Evolutionary conservation across 2,888 invertebrate species (phyloP).

Genomic region (Drosophila pseudotalamancana): DNA sequence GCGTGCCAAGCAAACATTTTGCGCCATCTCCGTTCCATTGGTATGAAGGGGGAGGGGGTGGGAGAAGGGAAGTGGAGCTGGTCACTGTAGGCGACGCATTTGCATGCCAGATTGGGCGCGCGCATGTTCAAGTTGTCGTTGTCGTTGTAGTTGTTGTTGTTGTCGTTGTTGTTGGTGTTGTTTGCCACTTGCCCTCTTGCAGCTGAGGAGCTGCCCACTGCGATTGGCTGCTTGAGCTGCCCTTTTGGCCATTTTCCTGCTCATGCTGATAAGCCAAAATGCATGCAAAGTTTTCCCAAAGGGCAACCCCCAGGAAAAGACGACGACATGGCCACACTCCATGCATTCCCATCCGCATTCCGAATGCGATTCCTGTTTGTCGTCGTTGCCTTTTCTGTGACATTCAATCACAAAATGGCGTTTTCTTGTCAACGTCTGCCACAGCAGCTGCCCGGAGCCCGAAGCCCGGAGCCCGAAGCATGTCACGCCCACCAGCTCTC

Average conservation of each 20-base stretch:
- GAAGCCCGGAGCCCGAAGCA: constrained; percentile 48
- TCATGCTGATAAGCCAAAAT: constrained; percentile 77
- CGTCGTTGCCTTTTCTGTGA: constrained; percentile 64
- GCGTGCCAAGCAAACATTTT: constrained; percentile 83
- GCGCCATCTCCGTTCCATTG: constrained; percentile 32
- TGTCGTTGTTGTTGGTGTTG: constrained; percentile 30
- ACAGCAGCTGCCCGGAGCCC: constrained; percentile 54
- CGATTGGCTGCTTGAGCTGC: constrained; percentile 67
- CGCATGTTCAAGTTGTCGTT: constrained; percentile 70
- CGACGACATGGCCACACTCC: constrained; percentile 29
- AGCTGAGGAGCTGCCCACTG: constrained; percentile 54
- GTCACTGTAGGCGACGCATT: constrained; percentile 51
- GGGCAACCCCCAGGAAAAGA: constrained; percentile 30
- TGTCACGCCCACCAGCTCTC: constrained; percentile 66
- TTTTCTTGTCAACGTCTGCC: constrained; percentile 82
- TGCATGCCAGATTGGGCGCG: constrained; percentile 79
- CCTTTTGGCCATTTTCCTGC: constrained; percentile 65
- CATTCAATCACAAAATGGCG: constrained; percentile 83
- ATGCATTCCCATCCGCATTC: constrained; percentile 18
- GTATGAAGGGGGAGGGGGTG: background rate
- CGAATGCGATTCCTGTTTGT: constrained; percentile 21
- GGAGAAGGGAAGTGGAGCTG: constrained; percentile 3
- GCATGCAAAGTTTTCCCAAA: constrained; percentile 59
- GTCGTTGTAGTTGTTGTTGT: constrained; percentile 29
- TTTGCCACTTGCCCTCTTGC: constrained; percentile 64